Evolutionary conservation across 2,113 vertebrate genomes (phyloP), one percentile per base, ranked within the genome.

Genomic region (Colaptes auratus): DNA sequence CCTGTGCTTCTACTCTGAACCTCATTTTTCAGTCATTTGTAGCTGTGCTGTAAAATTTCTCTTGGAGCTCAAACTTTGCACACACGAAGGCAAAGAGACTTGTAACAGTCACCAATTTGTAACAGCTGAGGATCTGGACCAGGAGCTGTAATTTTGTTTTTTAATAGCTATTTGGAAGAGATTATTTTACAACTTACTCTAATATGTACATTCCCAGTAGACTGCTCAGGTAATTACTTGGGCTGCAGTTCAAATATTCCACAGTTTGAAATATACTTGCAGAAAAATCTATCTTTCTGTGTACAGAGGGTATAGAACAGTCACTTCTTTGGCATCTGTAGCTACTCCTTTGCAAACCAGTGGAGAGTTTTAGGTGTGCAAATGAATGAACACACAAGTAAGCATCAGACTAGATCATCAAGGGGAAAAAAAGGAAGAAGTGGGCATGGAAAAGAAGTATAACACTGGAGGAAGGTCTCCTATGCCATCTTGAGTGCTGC

Each of bases 111-210:
- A 96, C 69, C 94, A 93, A 91, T 95, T 94, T 96, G 93, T 94
- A 96, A 71, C 82, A 88, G 90, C 76, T 93, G 96, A 97, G 73
- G 75, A 95, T 95, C 91, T 96, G 88, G 91, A 70, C 92, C 85
- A 79, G 53, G 86, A 88, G 86, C 90, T 95, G 79, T 84, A 91
- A 88, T 90, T 96, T 95, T 92, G 65, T 72, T 95, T 44, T 95
- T 95, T 95, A 95, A 93, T 90, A 95, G 82, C 58, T 83, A 72
- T 95, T 96, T 97, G 82, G 94, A 97, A 91, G 88, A 94, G 79
- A 92, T 92, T 95, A 86, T 95, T 97, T 94, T 97, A 96, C 82
- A 94, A 65, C 86, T 91, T 94, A 79, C 91, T 96, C 72, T 95
- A 97, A 72, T 95, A 78, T 65, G 80, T 81, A 75, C 82, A 75